These are phyloP conservation scores for Diplosoma virens DNA, from an alignment of 23 tunicate species.

Conservation along the genomic window DNA sequence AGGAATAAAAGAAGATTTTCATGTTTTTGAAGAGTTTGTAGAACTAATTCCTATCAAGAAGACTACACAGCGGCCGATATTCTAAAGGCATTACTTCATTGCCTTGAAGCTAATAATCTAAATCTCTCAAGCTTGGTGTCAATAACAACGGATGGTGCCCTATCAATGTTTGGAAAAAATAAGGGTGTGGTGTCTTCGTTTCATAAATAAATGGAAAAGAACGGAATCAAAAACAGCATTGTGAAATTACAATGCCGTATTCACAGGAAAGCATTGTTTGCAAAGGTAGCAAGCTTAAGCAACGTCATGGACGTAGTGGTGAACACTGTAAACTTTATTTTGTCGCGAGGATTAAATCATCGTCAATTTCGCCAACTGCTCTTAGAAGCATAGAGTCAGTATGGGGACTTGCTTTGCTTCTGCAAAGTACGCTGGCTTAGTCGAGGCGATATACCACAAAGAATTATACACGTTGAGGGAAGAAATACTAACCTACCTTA, in stretches of 20 bases:
- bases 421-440: slow-evolving; percentile 74
- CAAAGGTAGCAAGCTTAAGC: slow-evolving; percentile 41
- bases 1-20: too few relatives aligned
- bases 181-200: slow-evolving; percentile 54
- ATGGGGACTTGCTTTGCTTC: slow-evolving; percentile 62
- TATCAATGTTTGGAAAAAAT: slow-evolving; percentile 49
- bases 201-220: slow-evolving; percentile 57
- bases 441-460: slow-evolving; percentile 60
- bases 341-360: slow-evolving; percentile 50
- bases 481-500: slow-evolving; percentile 46
- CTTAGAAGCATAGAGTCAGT: slow-evolving; percentile 70
- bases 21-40: too few relatives aligned
- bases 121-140: slow-evolving; percentile 47
- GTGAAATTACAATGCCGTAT: slow-evolving; percentile 52
- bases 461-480: slow-evolving; percentile 39
- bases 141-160: slow-evolving; percentile 53
- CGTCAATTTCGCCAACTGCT: too few relatives aligned
- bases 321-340: slow-evolving; percentile 56
- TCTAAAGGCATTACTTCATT: too few relatives aligned
- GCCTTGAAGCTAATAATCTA: too few relatives aligned
- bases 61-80: too few relatives aligned
- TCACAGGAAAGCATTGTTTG: slow-evolving; percentile 79
- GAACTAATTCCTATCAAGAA: too few relatives aligned
- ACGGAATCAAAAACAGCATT: slow-evolving; percentile 46
- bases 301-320: slow-evolving; percentile 56